Percentiles rank a stretch among this genome's conserved stretches.
These are phyloP conservation scores for Oncopeltus fasciatus DNA, from an alignment of 1,140 invertebrate species.

Conservation along the genomic window DNA sequence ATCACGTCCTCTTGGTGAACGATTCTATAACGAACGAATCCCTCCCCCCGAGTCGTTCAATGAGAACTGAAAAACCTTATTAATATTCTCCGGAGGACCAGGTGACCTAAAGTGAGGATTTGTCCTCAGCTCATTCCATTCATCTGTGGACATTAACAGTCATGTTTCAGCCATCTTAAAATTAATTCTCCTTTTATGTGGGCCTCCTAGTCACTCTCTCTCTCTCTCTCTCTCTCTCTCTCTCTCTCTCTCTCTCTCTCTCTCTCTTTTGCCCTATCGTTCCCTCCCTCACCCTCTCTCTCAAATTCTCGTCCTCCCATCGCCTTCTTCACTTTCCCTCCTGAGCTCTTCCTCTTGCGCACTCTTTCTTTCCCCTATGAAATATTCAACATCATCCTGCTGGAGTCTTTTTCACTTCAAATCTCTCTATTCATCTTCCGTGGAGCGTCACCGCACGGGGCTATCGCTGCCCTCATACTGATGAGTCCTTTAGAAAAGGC, in stretches of 20 bases:
- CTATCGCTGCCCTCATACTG: constrained; percentile 11
- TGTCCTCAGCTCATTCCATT: neutral
- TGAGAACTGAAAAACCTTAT: too few species aligned
- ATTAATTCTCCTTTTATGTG: constrained; percentile 15
- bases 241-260: neutral
- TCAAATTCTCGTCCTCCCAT: too few species aligned
- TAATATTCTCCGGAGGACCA: too few species aligned
- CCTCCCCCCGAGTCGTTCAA: too few species aligned
- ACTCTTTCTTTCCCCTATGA: constrained; percentile 8
- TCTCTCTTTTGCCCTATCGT: neutral
- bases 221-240: too few species aligned
- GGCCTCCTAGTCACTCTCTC: too few species aligned
- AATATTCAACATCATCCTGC: constrained; percentile 14
- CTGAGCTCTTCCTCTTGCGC: neutral
- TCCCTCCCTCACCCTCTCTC: neutral
- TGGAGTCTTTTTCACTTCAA: constrained; percentile 18
- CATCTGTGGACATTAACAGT: constrained; percentile 16
- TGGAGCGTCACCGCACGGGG: constrained; percentile 4
- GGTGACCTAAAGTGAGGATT: too few species aligned
- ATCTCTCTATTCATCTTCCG: constrained; percentile 21
- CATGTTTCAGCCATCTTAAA: constrained; percentile 17
- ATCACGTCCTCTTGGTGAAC: too few species aligned
- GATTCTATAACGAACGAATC: too few species aligned
- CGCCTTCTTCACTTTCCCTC: too few species aligned
- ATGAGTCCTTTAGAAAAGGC: constrained; percentile 8